Conservation (phyloP, 2,888 invertebrate genomes). For the Netelia fuscicornis region DNA sequence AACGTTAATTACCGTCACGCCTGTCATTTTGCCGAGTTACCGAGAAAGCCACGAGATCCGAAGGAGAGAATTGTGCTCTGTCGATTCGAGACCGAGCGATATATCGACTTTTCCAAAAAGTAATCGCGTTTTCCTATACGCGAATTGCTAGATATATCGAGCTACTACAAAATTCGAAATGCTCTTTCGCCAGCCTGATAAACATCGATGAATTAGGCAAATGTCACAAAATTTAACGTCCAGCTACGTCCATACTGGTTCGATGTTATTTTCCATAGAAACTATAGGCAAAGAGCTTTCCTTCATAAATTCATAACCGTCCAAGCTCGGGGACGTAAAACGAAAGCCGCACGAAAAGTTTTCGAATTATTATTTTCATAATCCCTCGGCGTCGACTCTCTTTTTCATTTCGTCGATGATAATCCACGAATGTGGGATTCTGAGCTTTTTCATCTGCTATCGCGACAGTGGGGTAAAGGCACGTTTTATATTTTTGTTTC, state of each 20-base stretch:
- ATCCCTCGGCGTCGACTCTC: neutral
- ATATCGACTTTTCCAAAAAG: neutral
- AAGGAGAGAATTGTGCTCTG: neutral
- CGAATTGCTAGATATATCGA: no score
- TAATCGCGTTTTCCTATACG: no score
- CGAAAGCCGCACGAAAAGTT: neutral
- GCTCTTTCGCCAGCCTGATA: no score
- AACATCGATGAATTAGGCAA: no score
- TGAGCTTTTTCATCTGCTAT: conserved; percentile 14
- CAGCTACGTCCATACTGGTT: no score
- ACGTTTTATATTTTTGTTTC: neutral
- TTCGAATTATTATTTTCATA: conserved; percentile 22
- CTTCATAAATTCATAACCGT: conserved; percentile 25
- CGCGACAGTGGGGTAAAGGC: neutral
- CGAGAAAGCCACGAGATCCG: neutral
- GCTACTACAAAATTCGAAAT: no score
- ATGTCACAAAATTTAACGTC: no score
- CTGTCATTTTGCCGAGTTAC: conserved; percentile 72
- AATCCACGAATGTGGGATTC: neutral
- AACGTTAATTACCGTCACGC: conserved; percentile 77
- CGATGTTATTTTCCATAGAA: no score
- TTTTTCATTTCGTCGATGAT: conserved; percentile 37
- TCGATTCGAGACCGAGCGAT: neutral
- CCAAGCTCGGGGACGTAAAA: neutral
- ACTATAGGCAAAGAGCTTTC: neutral